Percentiles rank a stretch among this genome's conserved stretches.
Conservation (phyloP, 2,113 vertebrate species). For the Tragelaphus scriptus region DNA sequence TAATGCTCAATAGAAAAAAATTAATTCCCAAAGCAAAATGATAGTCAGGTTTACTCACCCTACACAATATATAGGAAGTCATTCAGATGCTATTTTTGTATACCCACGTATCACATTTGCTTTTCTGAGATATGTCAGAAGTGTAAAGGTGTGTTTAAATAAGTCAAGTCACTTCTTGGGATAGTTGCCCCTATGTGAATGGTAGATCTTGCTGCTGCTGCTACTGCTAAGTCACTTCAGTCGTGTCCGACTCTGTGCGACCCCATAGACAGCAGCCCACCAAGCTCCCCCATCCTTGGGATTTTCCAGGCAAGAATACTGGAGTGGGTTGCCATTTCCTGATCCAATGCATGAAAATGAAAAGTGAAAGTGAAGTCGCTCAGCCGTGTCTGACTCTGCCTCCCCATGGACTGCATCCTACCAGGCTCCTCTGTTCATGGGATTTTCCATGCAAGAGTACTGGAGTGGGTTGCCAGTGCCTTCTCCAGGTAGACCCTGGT, state of each 20-base stretch:
- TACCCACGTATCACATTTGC: background rate
- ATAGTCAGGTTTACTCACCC: background rate
- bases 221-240: too few species aligned
- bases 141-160: background rate
- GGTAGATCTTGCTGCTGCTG: background rate
- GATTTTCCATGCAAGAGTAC: too few species aligned
- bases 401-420: too few species aligned
- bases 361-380: too few species aligned
- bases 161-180: background rate
- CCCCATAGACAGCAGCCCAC: too few species aligned
- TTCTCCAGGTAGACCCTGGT: background rate
- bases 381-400: too few species aligned
- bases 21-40: background rate
- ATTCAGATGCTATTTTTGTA: background rate
- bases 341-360: too few species aligned
- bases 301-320: too few species aligned
- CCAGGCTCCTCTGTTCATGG: too few species aligned
- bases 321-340: too few species aligned
- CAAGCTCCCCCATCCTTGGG: too few species aligned
- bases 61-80: background rate
- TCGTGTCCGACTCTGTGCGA: rapidly evolving
- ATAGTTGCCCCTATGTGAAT: background rate
- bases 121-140: background rate
- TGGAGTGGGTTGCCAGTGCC: too few species aligned
- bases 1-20: background rate